Conservation (phyloP, 2,888 invertebrate species). For the Camptogramma bilineatum region DNA sequence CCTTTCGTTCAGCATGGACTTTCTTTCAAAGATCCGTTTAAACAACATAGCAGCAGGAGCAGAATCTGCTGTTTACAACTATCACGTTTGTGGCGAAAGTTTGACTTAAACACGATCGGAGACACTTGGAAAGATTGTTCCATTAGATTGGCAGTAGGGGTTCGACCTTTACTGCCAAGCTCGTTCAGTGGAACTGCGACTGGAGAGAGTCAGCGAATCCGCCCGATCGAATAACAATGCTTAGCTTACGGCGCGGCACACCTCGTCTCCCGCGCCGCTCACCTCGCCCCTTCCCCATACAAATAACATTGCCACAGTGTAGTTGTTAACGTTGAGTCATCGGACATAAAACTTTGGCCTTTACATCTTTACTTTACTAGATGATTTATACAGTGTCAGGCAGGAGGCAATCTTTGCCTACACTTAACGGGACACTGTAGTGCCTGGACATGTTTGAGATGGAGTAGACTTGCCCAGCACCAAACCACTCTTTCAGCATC, state of each 20-base stretch:
- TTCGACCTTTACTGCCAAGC: conserved; percentile 73
- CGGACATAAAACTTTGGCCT: too few species aligned
- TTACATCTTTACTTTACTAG: too few species aligned
- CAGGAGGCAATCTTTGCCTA: too few species aligned
- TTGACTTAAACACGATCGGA: conserved; percentile 74
- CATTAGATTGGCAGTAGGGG: conserved; percentile 82
- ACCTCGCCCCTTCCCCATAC: conserved; percentile 44
- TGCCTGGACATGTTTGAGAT: too few species aligned
- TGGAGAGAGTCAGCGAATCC: conserved; percentile 43
- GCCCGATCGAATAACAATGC: conserved; percentile 56
- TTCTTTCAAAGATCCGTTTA: conserved; percentile 86
- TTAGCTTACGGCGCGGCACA: conserved; percentile 21
- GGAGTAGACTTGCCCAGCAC: too few species aligned
- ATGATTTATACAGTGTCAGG: too few species aligned
- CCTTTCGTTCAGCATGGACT: conserved; percentile 80
- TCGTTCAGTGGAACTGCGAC: conserved; percentile 52
- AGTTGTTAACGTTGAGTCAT: conserved; percentile 41
- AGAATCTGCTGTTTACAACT: conserved; percentile 81
- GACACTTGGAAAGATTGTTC: conserved; percentile 79
- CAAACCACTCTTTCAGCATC: too few species aligned
- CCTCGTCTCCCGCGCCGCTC: conserved; percentile 42
- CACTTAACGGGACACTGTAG: too few species aligned
- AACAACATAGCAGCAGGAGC: conserved; percentile 82
- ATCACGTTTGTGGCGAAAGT: conserved; percentile 78
- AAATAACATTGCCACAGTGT: conserved; percentile 61